These are phyloP conservation scores for Dryomyza anilis DNA, from an alignment of 2,888 invertebrate genomes.

Conservation along the genomic window DNA sequence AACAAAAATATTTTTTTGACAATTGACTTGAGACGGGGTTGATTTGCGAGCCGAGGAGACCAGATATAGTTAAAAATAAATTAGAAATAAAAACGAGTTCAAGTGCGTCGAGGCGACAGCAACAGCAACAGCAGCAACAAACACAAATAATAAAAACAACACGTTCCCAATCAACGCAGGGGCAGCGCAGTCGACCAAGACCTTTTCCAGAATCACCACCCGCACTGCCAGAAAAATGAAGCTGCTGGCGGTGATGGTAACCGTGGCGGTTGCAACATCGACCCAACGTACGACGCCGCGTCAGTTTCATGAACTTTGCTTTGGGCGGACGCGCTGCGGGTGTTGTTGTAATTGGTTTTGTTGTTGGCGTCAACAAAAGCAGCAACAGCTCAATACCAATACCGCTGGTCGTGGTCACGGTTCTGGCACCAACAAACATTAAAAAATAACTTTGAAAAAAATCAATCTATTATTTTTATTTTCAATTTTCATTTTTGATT, in stretches of 20 bases:
- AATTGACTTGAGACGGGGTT: slow-evolving; percentile 3
- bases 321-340: slow-evolving; percentile 12
- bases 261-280: background rate
- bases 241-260: background rate
- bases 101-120: background rate
- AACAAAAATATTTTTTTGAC: background rate
- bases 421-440: no score
- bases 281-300: background rate
- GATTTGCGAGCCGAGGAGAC: background rate
- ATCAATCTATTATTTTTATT: background rate
- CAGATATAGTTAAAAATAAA: background rate
- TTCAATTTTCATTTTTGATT: background rate
- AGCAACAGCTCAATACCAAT: no score
- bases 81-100: background rate
- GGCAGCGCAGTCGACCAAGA: background rate
- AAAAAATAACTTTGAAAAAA: background rate
- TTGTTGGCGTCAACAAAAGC: background rate
- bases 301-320: slow-evolving; percentile 6
- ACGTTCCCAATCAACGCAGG: slow-evolving; percentile 19
- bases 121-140: background rate
- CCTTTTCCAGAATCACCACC: slow-evolving; percentile 32
- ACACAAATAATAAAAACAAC: slow-evolving; percentile 12
- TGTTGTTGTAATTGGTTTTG: background rate
- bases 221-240: no score
- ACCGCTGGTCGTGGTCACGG: no score